These are phyloP conservation scores for Cataglyphis hispanica DNA, from an alignment of 1,140 invertebrate species.

Conservation along the genomic window DNA sequence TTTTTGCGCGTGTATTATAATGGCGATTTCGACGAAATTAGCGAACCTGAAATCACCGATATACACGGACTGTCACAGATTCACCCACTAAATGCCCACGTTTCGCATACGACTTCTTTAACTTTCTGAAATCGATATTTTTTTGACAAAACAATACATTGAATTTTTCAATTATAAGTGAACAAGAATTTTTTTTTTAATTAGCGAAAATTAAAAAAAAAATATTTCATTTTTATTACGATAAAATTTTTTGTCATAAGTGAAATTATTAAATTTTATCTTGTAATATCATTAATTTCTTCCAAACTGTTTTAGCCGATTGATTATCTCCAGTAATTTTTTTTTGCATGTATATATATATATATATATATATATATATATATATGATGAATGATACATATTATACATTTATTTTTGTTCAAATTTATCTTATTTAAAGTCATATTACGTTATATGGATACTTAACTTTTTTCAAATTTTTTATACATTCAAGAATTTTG, in stretches of 20 bases:
- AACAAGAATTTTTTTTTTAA: too few relatives aligned
- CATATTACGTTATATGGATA: neutral
- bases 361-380: neutral
- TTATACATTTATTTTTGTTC: neutral
- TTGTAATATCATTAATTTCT: neutral
- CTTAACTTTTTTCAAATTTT: neutral
- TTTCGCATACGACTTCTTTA: neutral
- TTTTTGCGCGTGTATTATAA: constrained; percentile 13
- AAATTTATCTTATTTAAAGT: constrained; percentile 19
- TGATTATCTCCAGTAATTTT: constrained; percentile 7
- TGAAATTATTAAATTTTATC: neutral
- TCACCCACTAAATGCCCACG: neutral
- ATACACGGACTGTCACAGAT: neutral
- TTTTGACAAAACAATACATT: neutral
- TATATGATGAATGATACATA: neutral
- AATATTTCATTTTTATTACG: too few relatives aligned
- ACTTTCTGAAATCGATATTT: neutral
- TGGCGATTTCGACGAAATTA: constrained; percentile 17
- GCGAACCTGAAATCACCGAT: neutral
- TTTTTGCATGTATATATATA: neutral
- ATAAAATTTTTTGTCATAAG: too few relatives aligned
- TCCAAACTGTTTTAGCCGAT: neutral
- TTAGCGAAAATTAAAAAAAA: too few relatives aligned
- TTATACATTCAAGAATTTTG: neutral
- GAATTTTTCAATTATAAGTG: neutral